Evolutionary conservation across 2,888 invertebrate genomes (phyloP), one percentile per base, ranked within the genome.

Genomic region (Gymnocheta viridis): DNA sequence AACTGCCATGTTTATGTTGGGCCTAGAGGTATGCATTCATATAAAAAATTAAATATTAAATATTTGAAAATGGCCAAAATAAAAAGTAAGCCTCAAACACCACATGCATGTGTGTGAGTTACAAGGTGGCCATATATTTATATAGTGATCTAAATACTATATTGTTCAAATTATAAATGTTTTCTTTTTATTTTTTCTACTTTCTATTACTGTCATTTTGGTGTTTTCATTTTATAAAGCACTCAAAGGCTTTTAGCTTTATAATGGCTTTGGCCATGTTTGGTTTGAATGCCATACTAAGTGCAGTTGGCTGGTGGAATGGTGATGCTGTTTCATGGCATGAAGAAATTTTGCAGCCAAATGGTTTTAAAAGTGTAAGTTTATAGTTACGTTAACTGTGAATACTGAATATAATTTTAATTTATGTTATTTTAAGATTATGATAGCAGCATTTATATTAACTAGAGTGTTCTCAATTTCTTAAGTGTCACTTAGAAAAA

Each of bases 1-100:
- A 14, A 93, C 93, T 1, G 92, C 92, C 78, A 92, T 94, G 89
- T 94, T 94, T 89, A 94, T 94, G 93, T 88, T 94, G 69, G 94
- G 94, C 47, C 89, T 94, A 76, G 94, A 94, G 92, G 94, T 94
- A 89, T 84, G 87, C 64, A 19, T 0, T 4, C 6, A 66, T 44
- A 44, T 12, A 41, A 41, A 32, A 3, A 32, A 6, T 9, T 22
- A 35, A 38, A 47, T 60, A 62, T 7, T 12, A 67, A 58, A 67
- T 66, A 74, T 64, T 64, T 67, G 9, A 49, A n/a, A 41, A 24
- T 44, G 41, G 38, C 24, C 35, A 27, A 35, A 51, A 41, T 17
- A 6, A 38, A 2, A 49, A 38, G 44, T 17, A 32, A 27, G 27
- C 47, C 24, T 24, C n/a, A 49, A 72, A 58, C 19, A 69, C 38